A percentile compares a stretch with the other conserved stretches of the same genome.
Conservation (phyloP, 2,113 vertebrate species). For the Picathartes gymnocephalus region DNA sequence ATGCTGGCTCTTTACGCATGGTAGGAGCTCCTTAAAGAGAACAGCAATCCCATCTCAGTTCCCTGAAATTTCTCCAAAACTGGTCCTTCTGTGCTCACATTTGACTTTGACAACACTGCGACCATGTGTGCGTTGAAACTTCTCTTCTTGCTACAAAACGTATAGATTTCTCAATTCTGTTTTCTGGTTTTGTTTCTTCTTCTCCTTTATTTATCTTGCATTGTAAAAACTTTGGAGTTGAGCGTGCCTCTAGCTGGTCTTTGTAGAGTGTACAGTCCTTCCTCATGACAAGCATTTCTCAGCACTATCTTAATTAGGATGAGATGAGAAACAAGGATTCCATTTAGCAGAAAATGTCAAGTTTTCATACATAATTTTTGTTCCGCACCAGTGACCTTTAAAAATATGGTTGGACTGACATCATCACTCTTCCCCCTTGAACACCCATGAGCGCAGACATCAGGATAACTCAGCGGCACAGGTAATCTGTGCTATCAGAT, state of each 20-base stretch:
- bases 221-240: background rate
- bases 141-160: background rate
- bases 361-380: slow-evolving; percentile 7
- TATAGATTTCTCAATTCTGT: background rate
- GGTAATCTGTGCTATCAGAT: background rate
- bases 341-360: slow-evolving; percentile 30
- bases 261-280: background rate
- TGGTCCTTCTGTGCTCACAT: fast-evolving
- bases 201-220: background rate
- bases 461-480: background rate
- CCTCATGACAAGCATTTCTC: background rate
- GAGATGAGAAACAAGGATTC: slow-evolving; percentile 25
- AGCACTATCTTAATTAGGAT: slow-evolving; percentile 2
- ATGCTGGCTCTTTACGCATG: background rate
- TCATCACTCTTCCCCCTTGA: background rate
- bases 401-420: background rate
- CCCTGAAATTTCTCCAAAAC: slow-evolving; percentile 1
- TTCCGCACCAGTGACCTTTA: slow-evolving; percentile 1
- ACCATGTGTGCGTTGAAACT: background rate
- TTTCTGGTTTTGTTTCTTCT: background rate
- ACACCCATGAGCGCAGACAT: background rate
- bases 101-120: background rate
- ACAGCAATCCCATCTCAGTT: background rate
- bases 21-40: background rate
- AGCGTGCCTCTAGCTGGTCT: background rate